Percentiles rank a stretch among this genome's conserved stretches.
Conservation (phyloP, 1,140 invertebrate genomes). For the Drosophila funebris region DNA sequence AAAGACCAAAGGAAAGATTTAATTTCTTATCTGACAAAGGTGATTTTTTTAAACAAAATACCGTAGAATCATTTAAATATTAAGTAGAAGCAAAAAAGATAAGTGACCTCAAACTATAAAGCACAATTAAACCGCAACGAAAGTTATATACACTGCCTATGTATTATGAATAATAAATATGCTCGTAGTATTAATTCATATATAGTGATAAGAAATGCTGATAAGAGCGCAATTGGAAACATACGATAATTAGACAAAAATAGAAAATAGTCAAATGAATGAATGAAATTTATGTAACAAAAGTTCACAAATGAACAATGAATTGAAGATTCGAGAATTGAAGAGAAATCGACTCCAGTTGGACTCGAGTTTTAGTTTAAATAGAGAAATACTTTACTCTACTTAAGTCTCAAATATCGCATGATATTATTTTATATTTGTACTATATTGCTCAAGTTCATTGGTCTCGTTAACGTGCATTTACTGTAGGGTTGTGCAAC, state of each 20-base stretch:
- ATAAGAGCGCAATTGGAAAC: neutral
- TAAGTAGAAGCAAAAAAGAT: neutral
- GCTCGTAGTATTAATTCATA: neutral
- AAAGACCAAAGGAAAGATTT: neutral
- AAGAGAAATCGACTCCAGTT: neutral
- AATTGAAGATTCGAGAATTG: neutral
- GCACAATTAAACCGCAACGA: neutral
- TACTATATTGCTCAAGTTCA: neutral
- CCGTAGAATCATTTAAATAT: neutral
- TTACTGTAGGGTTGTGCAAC: constrained; percentile 5
- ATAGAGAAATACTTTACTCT: neutral
- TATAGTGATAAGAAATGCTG: neutral
- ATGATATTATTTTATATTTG: constrained; percentile 2
- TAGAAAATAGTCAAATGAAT: neutral
- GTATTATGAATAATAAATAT: neutral
- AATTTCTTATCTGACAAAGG: neutral
- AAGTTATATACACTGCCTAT: neutral
- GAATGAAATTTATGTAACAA: neutral
- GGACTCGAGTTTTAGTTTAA: neutral
- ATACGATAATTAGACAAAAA: neutral
- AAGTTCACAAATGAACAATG: neutral
- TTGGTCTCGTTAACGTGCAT: constrained; percentile 14
- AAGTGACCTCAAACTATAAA: neutral
- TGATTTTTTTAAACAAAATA: neutral
- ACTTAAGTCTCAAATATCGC: neutral